Percentiles rank a stretch among this genome's conserved stretches.
Conservation (phyloP, 2,797 vertebrate species). For the Manis crassicaudata region DNA sequence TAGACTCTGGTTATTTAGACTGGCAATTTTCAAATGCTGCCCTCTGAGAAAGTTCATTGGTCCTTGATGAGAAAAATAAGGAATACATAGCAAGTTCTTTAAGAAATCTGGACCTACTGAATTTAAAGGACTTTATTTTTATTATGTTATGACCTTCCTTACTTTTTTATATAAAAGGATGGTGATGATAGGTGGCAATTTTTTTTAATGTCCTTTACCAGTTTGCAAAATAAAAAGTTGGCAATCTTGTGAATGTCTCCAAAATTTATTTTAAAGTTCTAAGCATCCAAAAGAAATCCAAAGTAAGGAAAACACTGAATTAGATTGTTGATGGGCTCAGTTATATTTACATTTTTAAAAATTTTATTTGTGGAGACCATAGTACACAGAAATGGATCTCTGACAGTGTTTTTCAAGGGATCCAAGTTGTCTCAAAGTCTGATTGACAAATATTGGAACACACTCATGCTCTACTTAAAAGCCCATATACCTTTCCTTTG, state of each 20-base stretch:
- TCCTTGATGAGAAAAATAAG: conserved; percentile 33
- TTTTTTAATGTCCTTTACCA: background rate
- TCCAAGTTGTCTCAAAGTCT: conserved; percentile 20
- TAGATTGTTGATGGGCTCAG: background rate
- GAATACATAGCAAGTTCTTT: background rate
- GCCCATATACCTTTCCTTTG: background rate
- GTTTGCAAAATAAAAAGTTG: conserved; percentile 31
- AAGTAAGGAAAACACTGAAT: background rate
- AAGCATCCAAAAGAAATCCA: conserved; percentile 24
- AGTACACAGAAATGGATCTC: conserved; percentile 24
- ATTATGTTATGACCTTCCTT: background rate
- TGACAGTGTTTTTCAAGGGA: conserved; percentile 20
- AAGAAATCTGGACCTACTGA: background rate
- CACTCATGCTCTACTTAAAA: background rate
- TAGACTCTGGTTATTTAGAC: background rate
- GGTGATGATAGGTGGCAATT: background rate
- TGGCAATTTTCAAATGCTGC: conserved; percentile 17
- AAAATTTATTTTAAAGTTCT: background rate
- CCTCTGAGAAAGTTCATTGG: background rate
- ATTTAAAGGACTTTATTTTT: background rate
- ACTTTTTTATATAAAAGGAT: conserved; percentile 24
- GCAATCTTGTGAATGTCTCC: background rate
- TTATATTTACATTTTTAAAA: background rate
- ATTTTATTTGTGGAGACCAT: background rate
- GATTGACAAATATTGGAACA: background rate